Percentiles rank a stretch among this genome's conserved stretches.
These are phyloP conservation scores for Ectemnius continuus DNA, from an alignment of 2,888 invertebrate species.

Conservation along the genomic window DNA sequence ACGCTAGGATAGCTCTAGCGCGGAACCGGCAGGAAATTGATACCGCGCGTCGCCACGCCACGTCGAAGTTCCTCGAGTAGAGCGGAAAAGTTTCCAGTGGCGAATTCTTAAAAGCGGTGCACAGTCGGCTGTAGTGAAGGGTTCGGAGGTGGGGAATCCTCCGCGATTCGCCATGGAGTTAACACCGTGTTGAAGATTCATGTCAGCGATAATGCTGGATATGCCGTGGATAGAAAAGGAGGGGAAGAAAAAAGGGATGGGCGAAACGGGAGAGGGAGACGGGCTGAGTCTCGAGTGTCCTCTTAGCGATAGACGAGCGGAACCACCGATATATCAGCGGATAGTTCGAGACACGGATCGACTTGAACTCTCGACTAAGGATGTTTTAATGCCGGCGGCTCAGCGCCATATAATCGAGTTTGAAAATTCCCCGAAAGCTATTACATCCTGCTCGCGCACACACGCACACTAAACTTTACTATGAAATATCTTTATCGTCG, in stretches of 20 bases:
- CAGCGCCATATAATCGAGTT: slow-evolving; percentile 4
- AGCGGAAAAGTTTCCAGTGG: background rate
- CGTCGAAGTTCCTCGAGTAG: no score
- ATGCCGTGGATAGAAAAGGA: background rate
- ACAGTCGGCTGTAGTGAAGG: background rate
- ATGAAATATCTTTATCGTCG: slow-evolving; percentile 1
- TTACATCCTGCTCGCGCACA: background rate
- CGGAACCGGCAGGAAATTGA: no score
- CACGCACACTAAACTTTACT: background rate
- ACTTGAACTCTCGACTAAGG: background rate
- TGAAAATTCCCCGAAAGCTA: background rate
- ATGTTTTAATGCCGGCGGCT: background rate
- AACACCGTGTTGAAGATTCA: background rate
- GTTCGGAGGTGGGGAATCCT: background rate
- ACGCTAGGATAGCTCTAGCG: no score
- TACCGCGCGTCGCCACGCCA: no score
- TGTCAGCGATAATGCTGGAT: slow-evolving; percentile 1
- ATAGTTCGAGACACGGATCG: background rate
- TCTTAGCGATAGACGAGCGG: background rate
- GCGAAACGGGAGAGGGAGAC: no score
- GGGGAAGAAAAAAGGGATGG: no score
- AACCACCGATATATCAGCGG: background rate
- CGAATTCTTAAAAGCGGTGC: background rate
- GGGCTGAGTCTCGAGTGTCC: background rate
- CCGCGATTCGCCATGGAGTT: background rate